Percentiles rank a stretch among this genome's conserved stretches.
These are phyloP conservation scores for Slavum lentiscoides DNA, from an alignment of 2,888 invertebrate genomes.

Conservation along the genomic window DNA sequence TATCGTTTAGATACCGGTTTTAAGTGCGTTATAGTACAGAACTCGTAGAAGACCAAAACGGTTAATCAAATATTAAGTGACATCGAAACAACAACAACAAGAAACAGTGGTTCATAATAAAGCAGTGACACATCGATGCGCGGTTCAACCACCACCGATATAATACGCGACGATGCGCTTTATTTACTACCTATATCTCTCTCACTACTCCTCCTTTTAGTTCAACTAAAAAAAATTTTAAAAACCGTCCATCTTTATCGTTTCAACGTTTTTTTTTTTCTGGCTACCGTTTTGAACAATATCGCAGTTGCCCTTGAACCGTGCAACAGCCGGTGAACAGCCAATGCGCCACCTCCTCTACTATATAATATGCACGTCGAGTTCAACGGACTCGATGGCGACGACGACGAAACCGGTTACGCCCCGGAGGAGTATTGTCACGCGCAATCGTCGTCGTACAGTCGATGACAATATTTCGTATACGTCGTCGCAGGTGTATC, in stretches of 20 bases:
- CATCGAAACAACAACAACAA: too few species aligned
- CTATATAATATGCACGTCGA: neutral
- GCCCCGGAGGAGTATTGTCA: conserved; percentile 43
- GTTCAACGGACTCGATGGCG: conserved; percentile 42
- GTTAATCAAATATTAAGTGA: too few species aligned
- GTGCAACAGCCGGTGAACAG: conserved; percentile 12
- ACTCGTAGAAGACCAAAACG: too few species aligned
- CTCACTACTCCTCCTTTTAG: too few species aligned
- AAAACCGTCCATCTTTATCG: neutral
- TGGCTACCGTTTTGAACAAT: conserved; percentile 18
- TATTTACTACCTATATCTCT: too few species aligned
- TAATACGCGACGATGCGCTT: too few species aligned
- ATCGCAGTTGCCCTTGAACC: conserved; percentile 47
- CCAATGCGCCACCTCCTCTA: neutral
- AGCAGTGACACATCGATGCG: too few species aligned
- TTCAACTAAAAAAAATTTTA: too few species aligned
- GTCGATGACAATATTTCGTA: conserved; percentile 36
- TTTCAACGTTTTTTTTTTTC: neutral
- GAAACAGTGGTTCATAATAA: too few species aligned
- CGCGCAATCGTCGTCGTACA: neutral
- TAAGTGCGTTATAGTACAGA: too few species aligned
- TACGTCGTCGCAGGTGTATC: conserved; percentile 7
- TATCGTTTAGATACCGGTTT: too few species aligned
- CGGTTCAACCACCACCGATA: too few species aligned
- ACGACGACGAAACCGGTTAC: conserved; percentile 45